A percentile compares a stretch with the other conserved stretches of the same genome.
phyloP scores from a whole-genome alignment of 2,797 vertebrate genomes.

The Sciaenops ocellatus region DNA sequence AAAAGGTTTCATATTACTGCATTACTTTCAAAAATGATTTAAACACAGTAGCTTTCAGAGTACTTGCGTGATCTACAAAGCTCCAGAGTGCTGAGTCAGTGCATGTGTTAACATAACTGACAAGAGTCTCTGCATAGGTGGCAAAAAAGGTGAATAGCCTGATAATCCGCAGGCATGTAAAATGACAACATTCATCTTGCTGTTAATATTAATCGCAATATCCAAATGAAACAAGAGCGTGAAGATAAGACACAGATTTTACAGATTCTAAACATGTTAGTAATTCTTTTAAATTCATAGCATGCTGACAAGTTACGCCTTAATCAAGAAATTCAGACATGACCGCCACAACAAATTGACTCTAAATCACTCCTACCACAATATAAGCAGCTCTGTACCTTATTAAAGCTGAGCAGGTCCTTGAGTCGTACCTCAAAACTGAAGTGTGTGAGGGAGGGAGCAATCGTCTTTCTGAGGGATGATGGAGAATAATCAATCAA shows the following conservation, averaged over 20 bases:
- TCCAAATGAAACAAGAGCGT: not conserved
- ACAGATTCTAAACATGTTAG: not conserved
- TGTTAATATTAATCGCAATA: slow-evolving; percentile 33
- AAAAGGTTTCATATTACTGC: not conserved
- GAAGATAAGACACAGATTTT: slow-evolving; percentile 8
- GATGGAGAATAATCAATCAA: slow-evolving; percentile 68
- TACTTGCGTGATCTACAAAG: not conserved
- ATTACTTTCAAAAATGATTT: not conserved
- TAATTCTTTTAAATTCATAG: not conserved
- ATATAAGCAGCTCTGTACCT: slow-evolving; percentile 39
- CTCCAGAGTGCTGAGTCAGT: slow-evolving; percentile 3
- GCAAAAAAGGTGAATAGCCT: slow-evolving; percentile 62
- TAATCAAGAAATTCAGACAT: not conserved
- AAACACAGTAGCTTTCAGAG: not conserved
- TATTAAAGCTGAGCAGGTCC: slow-evolving; percentile 34
- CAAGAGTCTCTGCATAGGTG: slow-evolving; percentile 67
- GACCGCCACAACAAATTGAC: slow-evolving; percentile 3
- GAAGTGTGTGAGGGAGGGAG: slow-evolving; percentile 37
- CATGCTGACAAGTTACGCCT: slow-evolving; percentile 4
- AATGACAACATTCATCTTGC: slow-evolving; percentile 34
- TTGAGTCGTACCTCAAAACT: slow-evolving; percentile 59
- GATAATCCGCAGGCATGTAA: slow-evolving; percentile 72
- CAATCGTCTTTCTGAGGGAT: slow-evolving; percentile 56
- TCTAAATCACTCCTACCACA: slow-evolving; percentile 2
- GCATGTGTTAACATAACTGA: slow-evolving; percentile 52